These are phyloP conservation scores for Bubo scandiacus DNA, from an alignment of 2,113 vertebrate species.

Conservation along the genomic window DNA sequence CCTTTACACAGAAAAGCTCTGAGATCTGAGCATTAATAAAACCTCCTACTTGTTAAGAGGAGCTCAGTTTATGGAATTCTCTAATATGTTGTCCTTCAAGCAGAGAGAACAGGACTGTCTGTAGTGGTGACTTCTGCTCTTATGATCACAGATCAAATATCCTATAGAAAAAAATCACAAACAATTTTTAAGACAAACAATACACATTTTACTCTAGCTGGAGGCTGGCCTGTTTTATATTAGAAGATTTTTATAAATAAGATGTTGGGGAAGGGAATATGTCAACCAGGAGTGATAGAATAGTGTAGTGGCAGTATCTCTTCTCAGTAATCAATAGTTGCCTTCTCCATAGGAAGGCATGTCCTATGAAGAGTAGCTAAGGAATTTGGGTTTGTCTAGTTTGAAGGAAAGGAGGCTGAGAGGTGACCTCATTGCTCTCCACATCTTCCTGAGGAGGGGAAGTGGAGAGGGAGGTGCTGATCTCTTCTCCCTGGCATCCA, in stretches of 20 bases:
- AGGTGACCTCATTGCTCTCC: neutral
- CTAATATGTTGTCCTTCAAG: neutral
- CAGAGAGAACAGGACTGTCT: neutral
- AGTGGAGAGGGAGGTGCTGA: neutral
- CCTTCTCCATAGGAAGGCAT: neutral
- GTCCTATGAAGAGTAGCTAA: neutral
- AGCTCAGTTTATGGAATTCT: neutral
- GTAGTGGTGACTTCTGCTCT: neutral
- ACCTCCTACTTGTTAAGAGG: neutral
- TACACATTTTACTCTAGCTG: neutral
- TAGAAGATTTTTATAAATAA: neutral
- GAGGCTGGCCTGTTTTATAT: neutral
- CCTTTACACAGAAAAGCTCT: neutral
- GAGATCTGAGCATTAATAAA: neutral
- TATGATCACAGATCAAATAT: neutral
- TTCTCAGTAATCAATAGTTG: neutral
- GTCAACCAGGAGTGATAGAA: neutral
- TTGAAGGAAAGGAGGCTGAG: neutral
- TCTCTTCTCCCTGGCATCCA: neutral
- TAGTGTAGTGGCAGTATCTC: neutral
- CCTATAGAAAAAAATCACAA: neutral
- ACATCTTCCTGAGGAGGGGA: neutral
- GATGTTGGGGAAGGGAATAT: neutral
- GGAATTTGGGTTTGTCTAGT: neutral
- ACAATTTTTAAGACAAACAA: neutral